phyloP scores from a whole-genome alignment of 2,888 invertebrate species.

The Halictus quadricinctus region DNA sequence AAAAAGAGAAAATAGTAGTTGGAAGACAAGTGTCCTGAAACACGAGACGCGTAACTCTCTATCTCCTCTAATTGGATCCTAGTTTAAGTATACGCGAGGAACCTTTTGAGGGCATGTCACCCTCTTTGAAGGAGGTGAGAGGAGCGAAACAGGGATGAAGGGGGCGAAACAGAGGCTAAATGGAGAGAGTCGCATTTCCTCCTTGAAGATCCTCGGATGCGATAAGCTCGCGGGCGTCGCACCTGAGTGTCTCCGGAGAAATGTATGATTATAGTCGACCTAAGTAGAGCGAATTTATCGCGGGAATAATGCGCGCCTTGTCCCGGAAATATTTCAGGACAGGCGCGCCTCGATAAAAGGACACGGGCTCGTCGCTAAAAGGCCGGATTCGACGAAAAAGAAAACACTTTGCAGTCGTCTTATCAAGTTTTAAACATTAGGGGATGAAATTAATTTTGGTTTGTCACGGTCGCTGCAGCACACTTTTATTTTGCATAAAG shows the following conservation, averaged over 20 bases:
- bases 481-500: too few relatives aligned
- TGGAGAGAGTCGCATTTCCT: conserved; percentile 52
- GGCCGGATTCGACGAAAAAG: neutral
- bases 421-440: too few relatives aligned
- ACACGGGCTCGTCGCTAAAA: neutral
- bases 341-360: neutral
- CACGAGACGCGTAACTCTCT: conserved; percentile 18
- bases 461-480: too few relatives aligned
- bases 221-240: conserved; percentile 33
- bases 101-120: conserved; percentile 50
- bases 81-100: conserved; percentile 49
- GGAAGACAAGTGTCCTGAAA: conserved; percentile 3
- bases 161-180: conserved; percentile 23
- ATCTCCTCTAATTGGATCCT: conserved; percentile 52
- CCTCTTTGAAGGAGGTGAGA: conserved; percentile 20
- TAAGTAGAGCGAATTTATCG: conserved; percentile 28
- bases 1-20: conserved; percentile 8
- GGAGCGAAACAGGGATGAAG: conserved; percentile 7
- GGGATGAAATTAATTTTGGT: too few relatives aligned
- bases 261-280: conserved; percentile 24
- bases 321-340: conserved; percentile 30
- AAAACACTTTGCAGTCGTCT: neutral
- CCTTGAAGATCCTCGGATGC: conserved; percentile 46
- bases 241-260: conserved; percentile 30
- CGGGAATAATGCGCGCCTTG: conserved; percentile 27